These are phyloP conservation scores for Temnothorax rugatulus DNA, from an alignment of 2,888 invertebrate genomes.

Conservation along the genomic window DNA sequence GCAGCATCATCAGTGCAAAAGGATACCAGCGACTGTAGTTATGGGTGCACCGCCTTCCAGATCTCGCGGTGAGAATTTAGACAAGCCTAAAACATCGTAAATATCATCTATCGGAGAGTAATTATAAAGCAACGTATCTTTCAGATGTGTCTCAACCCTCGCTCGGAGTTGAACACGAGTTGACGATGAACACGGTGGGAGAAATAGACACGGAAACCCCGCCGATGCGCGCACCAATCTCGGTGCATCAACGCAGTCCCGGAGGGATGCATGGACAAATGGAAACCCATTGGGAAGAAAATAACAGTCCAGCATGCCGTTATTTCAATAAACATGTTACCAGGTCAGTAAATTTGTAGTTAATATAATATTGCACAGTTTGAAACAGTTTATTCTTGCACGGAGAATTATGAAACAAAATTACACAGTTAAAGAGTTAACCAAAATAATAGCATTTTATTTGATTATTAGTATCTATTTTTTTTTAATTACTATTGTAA, in stretches of 20 bases:
- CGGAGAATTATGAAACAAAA: background rate
- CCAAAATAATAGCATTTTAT: background rate
- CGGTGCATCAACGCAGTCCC: slow-evolving; percentile 81
- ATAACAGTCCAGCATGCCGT: slow-evolving; percentile 85
- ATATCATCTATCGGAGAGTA: background rate
- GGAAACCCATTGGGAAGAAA: slow-evolving; percentile 92
- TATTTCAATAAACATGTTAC: slow-evolving; percentile 81
- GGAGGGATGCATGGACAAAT: slow-evolving; percentile 83
- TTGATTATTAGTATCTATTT: background rate
- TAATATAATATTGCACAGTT: background rate
- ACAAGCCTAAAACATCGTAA: background rate
- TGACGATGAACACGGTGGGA: slow-evolving; percentile 77
- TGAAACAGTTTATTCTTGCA: background rate
- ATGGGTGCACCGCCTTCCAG: slow-evolving; percentile 91
- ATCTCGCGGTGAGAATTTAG: slow-evolving; percentile 88
- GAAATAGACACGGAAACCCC: slow-evolving; percentile 82
- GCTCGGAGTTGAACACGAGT: slow-evolving; percentile 90
- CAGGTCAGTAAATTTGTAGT: slow-evolving; percentile 74
- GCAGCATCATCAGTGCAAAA: slow-evolving; percentile 96
- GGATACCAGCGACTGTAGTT: slow-evolving; percentile 93
- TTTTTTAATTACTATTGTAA: background rate
- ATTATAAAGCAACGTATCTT: slow-evolving; percentile 50
- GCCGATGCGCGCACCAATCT: slow-evolving; percentile 79
- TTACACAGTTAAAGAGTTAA: background rate
- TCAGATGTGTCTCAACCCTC: slow-evolving; percentile 93